These are phyloP conservation scores for Sycophila texana DNA, from an alignment of 2,888 invertebrate genomes.

Conservation along the genomic window DNA sequence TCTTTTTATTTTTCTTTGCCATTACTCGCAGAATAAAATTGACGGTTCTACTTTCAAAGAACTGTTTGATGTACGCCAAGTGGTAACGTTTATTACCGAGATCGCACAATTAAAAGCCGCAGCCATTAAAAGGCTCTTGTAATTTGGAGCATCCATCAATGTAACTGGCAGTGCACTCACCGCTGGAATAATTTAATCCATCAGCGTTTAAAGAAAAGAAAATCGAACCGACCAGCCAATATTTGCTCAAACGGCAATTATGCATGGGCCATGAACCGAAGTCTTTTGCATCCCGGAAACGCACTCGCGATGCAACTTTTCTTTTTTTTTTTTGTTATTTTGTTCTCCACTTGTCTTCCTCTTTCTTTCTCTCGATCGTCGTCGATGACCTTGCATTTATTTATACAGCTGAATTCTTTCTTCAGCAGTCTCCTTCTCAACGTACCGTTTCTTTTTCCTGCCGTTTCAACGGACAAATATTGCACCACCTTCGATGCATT, in stretches of 20 bases:
- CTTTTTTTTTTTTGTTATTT: neutral
- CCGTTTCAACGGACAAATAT: neutral
- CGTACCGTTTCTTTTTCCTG: conserved; percentile 10
- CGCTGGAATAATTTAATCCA: conserved; percentile 5
- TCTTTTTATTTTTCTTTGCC: neutral
- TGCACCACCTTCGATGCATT: neutral
- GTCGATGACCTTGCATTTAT: conserved; percentile 68
- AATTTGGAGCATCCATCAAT: neutral
- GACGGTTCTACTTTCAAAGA: no score
- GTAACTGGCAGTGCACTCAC: no score
- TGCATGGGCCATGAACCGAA: neutral
- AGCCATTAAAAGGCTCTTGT: neutral
- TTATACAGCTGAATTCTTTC: conserved; percentile 66
- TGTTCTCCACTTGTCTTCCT: neutral
- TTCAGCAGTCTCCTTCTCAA: conserved; percentile 1
- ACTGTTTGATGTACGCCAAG: neutral
- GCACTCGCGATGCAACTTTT: neutral
- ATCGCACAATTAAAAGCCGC: conserved; percentile 16
- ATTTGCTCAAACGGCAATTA: conserved; percentile 18
- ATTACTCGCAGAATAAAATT: neutral
- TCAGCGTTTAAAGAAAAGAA: neutral
- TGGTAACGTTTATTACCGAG: conserved; percentile 18
- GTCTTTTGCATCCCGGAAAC: conserved; percentile 27
- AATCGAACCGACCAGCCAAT: conserved; percentile 23
- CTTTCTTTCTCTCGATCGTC: conserved; percentile 53